Percentiles rank a stretch among this genome's conserved stretches.
These are phyloP conservation scores for Adrianichthys oophorus DNA, from an alignment of 2,797 vertebrate genomes.

Conservation along the genomic window DNA sequence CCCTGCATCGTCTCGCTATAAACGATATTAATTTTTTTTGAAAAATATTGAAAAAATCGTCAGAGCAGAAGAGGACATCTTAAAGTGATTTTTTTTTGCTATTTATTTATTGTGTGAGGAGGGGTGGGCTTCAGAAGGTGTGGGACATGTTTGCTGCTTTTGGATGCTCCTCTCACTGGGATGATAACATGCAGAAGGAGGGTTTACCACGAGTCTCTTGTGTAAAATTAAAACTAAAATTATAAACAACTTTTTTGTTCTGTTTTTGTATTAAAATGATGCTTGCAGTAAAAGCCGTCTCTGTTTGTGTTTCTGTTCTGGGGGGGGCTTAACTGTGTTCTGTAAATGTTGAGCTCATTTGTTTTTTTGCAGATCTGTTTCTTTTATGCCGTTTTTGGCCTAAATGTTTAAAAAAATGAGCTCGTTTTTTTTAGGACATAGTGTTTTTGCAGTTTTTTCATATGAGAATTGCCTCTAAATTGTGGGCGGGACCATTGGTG, in stretches of 20 bases:
- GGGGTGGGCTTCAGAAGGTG: slow-evolving; percentile 21
- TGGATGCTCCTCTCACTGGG: slow-evolving; percentile 73
- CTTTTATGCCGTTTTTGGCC: no score
- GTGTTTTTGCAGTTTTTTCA: no score
- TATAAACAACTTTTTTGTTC: slow-evolving; percentile 80
- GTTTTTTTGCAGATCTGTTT: no score
- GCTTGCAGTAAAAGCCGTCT: slow-evolving; percentile 77
- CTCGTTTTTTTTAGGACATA: no score
- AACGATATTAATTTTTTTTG: slow-evolving; percentile 65
- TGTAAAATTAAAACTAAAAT: slow-evolving; percentile 80
- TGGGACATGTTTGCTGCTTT: slow-evolving; percentile 59
- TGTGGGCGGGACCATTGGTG: no score
- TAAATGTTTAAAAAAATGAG: no score
- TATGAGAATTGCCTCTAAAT: no score
- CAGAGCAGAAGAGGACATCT: slow-evolving; percentile 50
- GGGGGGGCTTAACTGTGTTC: neutral
- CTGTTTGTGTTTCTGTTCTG: slow-evolving; percentile 4
- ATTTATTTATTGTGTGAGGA: slow-evolving; percentile 78
- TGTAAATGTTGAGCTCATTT: no score
- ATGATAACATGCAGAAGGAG: slow-evolving; percentile 42
- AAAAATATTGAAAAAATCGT: slow-evolving; percentile 63
- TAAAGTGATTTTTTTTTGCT: slow-evolving; percentile 82
- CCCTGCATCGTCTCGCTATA: slow-evolving; percentile 55
- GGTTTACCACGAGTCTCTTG: slow-evolving; percentile 60
- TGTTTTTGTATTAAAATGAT: slow-evolving; percentile 87